Conservation (phyloP, 2,113 vertebrate genomes). For the Pipra filicauda region DNA sequence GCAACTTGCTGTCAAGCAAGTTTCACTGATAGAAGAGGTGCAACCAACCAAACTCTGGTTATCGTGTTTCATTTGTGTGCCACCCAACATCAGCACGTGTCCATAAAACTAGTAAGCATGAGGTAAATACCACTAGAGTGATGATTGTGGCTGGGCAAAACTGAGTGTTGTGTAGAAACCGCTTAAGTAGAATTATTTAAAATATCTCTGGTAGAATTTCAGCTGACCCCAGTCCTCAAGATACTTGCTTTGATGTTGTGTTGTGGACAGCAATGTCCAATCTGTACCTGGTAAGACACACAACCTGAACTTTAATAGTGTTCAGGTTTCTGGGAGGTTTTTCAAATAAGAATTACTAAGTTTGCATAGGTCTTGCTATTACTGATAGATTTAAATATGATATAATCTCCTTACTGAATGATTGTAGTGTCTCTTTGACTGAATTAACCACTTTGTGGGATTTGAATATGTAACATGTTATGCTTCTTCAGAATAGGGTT, state of each 20-base stretch:
- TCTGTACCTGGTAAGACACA: not conserved
- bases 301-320: not conserved
- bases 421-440: not conserved
- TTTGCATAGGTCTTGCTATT: not conserved
- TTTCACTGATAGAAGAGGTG: not conserved
- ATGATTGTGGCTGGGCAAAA: not conserved
- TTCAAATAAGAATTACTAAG: not conserved
- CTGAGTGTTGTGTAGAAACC: not conserved
- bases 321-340: not conserved
- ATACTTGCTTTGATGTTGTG: not conserved
- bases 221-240: not conserved
- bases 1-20: not conserved
- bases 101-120: not conserved
- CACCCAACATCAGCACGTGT: no score
- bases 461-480: not conserved
- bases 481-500: not conserved
- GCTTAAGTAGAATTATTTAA: not conserved
- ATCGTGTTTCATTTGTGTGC: not conserved
- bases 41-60: not conserved
- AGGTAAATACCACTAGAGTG: not conserved
- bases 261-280: accelerated
- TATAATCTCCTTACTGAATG: not conserved
- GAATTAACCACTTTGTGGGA: not conserved
- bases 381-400: not conserved
- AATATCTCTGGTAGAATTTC: not conserved